Conservation (phyloP, 2,113 vertebrate genomes). For the Periophthalmus modestus region DNA sequence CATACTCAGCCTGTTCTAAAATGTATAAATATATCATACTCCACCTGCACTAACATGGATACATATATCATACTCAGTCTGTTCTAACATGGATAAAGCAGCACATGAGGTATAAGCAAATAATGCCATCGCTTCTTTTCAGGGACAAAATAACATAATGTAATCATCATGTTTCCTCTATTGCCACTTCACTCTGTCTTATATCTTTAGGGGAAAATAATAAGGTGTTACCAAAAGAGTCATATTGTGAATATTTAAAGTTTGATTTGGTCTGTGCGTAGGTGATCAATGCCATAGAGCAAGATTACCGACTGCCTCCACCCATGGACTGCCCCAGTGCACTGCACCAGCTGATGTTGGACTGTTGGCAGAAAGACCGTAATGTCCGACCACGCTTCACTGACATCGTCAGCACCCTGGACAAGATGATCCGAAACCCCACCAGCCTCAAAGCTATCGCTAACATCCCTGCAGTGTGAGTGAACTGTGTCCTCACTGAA, state of each 20-base stretch:
- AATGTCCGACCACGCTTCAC: constrained; percentile 94
- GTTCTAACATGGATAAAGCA: neutral
- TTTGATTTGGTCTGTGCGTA: constrained; percentile 41
- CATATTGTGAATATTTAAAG: neutral
- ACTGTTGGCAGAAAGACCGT: constrained; percentile 99
- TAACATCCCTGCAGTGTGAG: constrained; percentile 97
- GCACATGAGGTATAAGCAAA: neutral
- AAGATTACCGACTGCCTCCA: constrained; percentile 95
- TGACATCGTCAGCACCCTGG: constrained; percentile 95
- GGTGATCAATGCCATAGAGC: constrained; percentile 98
- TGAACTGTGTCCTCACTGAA: constrained; percentile 32
- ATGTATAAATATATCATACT: no score
- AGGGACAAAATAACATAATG: neutral
- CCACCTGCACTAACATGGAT: no score
- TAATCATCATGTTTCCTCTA: neutral
- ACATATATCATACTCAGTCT: neutral
- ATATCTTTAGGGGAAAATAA: no score
- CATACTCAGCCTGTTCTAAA: no score
- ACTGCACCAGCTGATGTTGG: constrained; percentile 96
- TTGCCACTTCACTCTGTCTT: neutral
- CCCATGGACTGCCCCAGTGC: constrained; percentile 98
- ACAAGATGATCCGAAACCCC: constrained; percentile 99
- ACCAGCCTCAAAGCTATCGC: constrained; percentile 97
- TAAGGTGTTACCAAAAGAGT: neutral
- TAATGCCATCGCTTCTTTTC: neutral